Conservation (phyloP, 1,140 invertebrate species). For the Drusus annulatus region DNA sequence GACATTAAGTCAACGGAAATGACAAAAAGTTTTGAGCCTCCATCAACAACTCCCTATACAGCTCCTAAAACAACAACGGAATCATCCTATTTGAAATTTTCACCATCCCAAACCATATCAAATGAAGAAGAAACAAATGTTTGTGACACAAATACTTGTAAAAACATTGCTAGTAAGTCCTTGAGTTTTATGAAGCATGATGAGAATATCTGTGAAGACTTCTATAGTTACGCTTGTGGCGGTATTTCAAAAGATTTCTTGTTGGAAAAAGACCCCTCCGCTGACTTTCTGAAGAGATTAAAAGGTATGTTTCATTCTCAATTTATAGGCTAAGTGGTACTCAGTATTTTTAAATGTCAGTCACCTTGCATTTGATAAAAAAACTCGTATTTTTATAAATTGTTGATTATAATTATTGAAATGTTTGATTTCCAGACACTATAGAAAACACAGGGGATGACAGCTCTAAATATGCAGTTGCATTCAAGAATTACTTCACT, state of each 20-base stretch:
- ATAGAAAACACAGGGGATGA: not conserved
- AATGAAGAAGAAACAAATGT: not conserved
- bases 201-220: constrained; percentile 39
- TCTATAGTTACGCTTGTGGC: constrained; percentile 42
- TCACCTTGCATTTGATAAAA: not conserved
- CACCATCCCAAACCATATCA: not conserved
- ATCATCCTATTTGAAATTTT: no score
- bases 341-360: no score
- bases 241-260: constrained; percentile 29
- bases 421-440: constrained; percentile 12
- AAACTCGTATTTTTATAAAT: not conserved
- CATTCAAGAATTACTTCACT: constrained; percentile 28
- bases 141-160: constrained; percentile 39
- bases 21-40: no score
- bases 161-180: constrained; percentile 37
- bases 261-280: constrained; percentile 3
- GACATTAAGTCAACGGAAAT: no score
- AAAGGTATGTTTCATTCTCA: constrained; percentile 6
- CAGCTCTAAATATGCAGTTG: constrained; percentile 13
- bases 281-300: constrained; percentile 38
- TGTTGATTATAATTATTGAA: not conserved
- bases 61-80: no score
- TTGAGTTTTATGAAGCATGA: constrained; percentile 35
- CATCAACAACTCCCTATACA: no score
- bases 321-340: not conserved